Evolutionary conservation across 2,113 vertebrate species (phyloP), one percentile per base, ranked within the genome.

Genomic region (Lagopus leucura): DNA sequence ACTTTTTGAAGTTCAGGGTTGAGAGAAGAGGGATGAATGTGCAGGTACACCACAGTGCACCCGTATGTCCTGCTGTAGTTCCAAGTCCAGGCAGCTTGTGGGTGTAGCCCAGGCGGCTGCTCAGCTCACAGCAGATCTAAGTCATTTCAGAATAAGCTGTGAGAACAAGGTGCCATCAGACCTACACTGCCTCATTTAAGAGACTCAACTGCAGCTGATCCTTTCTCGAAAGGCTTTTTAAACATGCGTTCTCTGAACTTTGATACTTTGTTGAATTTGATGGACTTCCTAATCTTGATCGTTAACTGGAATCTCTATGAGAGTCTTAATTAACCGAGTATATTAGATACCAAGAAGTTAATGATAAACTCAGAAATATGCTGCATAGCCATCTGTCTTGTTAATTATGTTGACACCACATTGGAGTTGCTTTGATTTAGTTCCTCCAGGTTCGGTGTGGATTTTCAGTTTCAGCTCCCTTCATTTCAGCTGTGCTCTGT

Each of bases 301-400:
- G 22, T 55, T 57, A 61, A 14, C 30, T 67, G 65, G 3, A 75
- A 47, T 71, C 30, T 88, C 40, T 64, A 25, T 30, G 47, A 69
- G 45, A 54, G 47, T 60, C 11, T 89, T 34, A 50, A 47, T 82
- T 88, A 69, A 64, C 34, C 8, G 65, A 45, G 19, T 76, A 48
- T 8, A 65, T 48, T 3, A 92, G 82, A 86, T 58, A 83, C 61
- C 15, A 54, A 82, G 48, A 69, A 63, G 80, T 95, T 97, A 72
- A 94, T 93, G n/a, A 93, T 94, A 57, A 96, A 96, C 91, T 71
- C 34, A 36, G 32, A 64, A 73, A 70, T 70, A 57, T 34, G 20
- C n/a, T 81, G 42, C 13, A 72, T 77, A 80, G 50, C 60, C 14
- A 79, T n/a, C 27, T 77, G 14, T 85, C 55, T n/a, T 85, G 19